A percentile compares a stretch with the other conserved stretches of the same genome.
Evolutionary conservation across 1,140 invertebrate species (phyloP).

Genomic region (Notospermus geniculatus): DNA sequence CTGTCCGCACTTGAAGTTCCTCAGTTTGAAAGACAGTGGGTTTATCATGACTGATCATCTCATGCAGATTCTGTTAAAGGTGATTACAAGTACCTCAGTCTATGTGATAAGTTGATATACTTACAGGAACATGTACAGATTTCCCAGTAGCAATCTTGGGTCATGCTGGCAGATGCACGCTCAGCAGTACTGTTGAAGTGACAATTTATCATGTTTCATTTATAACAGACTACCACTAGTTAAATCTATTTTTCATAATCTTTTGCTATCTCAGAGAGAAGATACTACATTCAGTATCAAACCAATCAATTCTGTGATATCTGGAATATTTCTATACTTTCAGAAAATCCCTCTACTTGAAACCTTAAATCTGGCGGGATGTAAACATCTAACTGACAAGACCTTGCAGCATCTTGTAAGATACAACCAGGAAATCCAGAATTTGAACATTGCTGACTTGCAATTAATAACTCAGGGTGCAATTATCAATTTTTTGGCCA

Average conservation of each 20-base stretch:
- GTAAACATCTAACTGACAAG: slow-evolving; percentile 36
- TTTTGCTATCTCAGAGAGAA: too few species aligned
- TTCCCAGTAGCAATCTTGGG: too few species aligned
- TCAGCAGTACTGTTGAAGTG: too few species aligned
- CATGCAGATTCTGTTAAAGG: slow-evolving; percentile 32
- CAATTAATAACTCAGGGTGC: too few species aligned
- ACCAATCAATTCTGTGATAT: slow-evolving; percentile 3
- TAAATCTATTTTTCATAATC: too few species aligned
- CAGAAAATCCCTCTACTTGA: slow-evolving; percentile 35
- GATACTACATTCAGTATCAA: not conserved
- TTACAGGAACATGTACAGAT: too few species aligned
- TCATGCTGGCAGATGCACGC: too few species aligned
- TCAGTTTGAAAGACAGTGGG: slow-evolving; percentile 37
- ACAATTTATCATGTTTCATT: too few species aligned
- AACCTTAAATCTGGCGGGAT: slow-evolving; percentile 31
- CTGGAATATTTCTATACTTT: too few species aligned
- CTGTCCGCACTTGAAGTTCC: slow-evolving; percentile 29
- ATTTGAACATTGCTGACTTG: slow-evolving; percentile 18
- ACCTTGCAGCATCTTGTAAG: slow-evolving; percentile 25
- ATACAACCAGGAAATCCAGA: slow-evolving; percentile 22
- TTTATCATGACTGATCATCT: slow-evolving; percentile 38
- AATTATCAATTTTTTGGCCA: too few species aligned
- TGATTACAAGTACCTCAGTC: slow-evolving; percentile 11
- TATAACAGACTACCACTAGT: too few species aligned
- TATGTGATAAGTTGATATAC: too few species aligned